phyloP scores from a whole-genome alignment of 2,797 vertebrate genomes.

The Tamandua tetradactyla region DNA sequence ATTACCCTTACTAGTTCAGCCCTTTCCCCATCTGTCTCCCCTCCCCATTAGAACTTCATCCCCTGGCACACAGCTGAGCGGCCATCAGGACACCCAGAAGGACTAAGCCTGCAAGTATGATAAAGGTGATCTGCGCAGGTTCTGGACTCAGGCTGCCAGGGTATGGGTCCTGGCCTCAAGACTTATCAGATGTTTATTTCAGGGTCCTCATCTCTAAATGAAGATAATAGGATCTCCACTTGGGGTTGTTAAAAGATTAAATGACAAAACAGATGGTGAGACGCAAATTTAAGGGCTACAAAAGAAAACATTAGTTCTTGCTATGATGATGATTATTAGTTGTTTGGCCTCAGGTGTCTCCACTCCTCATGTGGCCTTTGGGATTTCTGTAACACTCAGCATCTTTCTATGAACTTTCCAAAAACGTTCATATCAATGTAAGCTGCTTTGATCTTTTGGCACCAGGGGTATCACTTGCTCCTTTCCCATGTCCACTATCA shows the following conservation, averaged over 20 bases:
- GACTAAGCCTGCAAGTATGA: neutral
- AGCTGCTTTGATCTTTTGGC: constrained; percentile 22
- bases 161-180: neutral
- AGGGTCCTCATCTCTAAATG: neutral
- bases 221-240: neutral
- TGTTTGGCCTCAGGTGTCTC: neutral
- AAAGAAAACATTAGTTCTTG: neutral
- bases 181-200: neutral
- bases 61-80: neutral
- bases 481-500: neutral
- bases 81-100: neutral
- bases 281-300: neutral
- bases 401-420: constrained; percentile 15
- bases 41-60: neutral
- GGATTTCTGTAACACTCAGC: neutral
- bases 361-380: neutral
- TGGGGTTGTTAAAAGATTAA: neutral
- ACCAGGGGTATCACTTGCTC: neutral
- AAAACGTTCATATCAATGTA: neutral
- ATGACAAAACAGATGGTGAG: neutral
- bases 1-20: neutral
- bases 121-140: too few species aligned
- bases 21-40: neutral
- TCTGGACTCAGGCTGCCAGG: neutral
- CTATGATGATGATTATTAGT: neutral